Evolutionary conservation across 1,140 invertebrate species (phyloP), one percentile per base, ranked within the genome.

Genomic region (Hylyphantes graminicola): DNA sequence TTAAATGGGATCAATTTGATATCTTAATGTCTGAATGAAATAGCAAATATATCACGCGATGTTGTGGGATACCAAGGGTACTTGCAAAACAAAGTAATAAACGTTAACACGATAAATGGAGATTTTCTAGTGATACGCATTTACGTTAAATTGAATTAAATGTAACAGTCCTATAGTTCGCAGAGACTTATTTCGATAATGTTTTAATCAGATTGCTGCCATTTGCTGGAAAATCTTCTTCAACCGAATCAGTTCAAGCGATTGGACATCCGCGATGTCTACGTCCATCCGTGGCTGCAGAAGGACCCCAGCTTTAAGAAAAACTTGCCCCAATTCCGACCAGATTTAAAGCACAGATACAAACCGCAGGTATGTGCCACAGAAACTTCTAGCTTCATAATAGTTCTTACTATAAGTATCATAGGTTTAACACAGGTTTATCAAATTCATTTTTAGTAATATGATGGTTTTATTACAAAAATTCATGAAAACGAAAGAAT

Each of bases 161-260:
- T 35, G 35, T 35, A 35, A 35, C 35, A 35, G 35, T 1, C 35
- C 35, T 35, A 35, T 35, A 35, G 5, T 35, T 70, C 11, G 10
- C 68, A 70, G 12, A n/a, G 5, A 0, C 11, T 59, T 13, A 59
- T 13, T 59, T 7, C n/a, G 5, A 13, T 59, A 59, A 13, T 73
- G 15, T 73, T 55, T n/a, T 57, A 5, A 11, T 21, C 21, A 76
- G 77, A 70, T 57, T 80, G 77, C 10, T 80, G 64, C 2, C 55
- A 80, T 70, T 51, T 80, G 13, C 7, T 80, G 19, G 50, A 68
- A 10, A 59, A 59, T 51, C 61, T 80, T 64, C 65, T 80, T 10
- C 77, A 80, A 17, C 77, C 77, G 7, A 48, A 80, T 17, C 77
- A 80, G 55, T 80, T 80, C 54, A 57, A 57, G 48, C 51, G 77